These are phyloP conservation scores for Machimus rusticus DNA, from an alignment of 2,888 invertebrate species.

Conservation along the genomic window DNA sequence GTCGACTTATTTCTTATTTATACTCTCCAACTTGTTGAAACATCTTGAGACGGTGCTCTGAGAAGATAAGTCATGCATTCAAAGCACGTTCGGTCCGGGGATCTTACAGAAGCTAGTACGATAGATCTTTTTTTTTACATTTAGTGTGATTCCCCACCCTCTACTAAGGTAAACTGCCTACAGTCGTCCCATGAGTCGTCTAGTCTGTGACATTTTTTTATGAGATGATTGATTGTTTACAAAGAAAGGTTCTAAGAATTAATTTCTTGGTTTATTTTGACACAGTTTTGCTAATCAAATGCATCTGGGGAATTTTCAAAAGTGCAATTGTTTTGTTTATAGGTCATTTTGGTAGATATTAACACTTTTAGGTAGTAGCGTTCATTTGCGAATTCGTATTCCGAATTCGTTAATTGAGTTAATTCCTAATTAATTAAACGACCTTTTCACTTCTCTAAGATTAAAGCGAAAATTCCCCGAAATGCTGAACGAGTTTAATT, in stretches of 20 bases:
- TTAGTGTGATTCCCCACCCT: background rate
- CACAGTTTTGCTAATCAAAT: background rate
- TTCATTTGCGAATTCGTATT: too few relatives aligned
- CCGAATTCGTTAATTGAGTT: too few relatives aligned
- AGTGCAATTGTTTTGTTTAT: background rate
- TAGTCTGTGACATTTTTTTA: too few relatives aligned
- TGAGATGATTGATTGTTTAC: background rate
- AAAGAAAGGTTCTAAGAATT: background rate
- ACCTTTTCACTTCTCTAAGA: too few relatives aligned
- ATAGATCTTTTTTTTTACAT: background rate
- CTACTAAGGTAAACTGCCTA: background rate
- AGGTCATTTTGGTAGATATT: too few relatives aligned
- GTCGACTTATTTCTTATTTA: background rate
- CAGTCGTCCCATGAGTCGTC: background rate
- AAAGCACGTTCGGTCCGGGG: background rate
- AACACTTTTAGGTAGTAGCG: too few relatives aligned
- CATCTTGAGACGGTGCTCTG: background rate
- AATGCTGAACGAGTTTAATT: too few relatives aligned
- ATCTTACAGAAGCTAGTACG: background rate
- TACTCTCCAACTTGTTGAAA: background rate
- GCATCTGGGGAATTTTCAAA: background rate
- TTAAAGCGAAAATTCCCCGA: too few relatives aligned
- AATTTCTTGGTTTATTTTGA: background rate
- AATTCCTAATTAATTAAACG: too few relatives aligned
- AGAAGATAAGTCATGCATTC: background rate